Evolutionary conservation across 1,140 invertebrate genomes (phyloP).

Genomic region (Heliconius congener): DNA sequence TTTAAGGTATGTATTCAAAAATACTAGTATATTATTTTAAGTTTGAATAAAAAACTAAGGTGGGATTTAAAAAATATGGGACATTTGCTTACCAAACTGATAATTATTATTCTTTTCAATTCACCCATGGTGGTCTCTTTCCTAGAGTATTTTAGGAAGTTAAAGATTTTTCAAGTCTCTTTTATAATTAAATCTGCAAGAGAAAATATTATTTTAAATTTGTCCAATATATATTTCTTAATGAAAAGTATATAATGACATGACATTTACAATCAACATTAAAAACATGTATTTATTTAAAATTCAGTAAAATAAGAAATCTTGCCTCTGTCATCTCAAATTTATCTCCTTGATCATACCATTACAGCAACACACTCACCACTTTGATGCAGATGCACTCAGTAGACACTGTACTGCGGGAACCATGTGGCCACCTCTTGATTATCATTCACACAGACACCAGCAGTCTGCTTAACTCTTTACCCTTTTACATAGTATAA

Average conservation of each 20-base stretch:
- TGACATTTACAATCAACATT: not conserved
- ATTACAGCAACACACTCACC: slow-evolving; percentile 55
- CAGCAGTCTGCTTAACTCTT: slow-evolving; percentile 42
- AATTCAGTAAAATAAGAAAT: not conserved
- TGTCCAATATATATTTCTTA: not conserved
- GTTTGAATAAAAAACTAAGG: not conserved
- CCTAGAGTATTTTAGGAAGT: not conserved
- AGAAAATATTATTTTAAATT: not conserved
- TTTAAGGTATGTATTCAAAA: too few species aligned
- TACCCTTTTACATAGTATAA: slow-evolving; percentile 40
- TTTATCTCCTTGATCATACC: slow-evolving; percentile 48
- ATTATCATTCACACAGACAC: slow-evolving; percentile 50
- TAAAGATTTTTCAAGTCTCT: not conserved
- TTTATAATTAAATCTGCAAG: not conserved
- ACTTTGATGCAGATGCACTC: slow-evolving; percentile 45
- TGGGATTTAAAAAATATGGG: not conserved
- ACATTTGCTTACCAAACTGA: not conserved
- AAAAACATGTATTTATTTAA: not conserved
- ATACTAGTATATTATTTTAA: too few species aligned
- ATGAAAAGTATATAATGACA: too few species aligned
- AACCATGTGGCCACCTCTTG: slow-evolving; percentile 40
- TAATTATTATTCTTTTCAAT: not conserved
- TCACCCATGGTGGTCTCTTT: not conserved
- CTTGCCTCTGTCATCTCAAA: not conserved
- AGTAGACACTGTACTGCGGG: slow-evolving; percentile 38